A percentile compares a stretch with the other conserved stretches of the same genome.
These are phyloP conservation scores for Phasia obesa DNA, from an alignment of 2,888 invertebrate genomes.

Conservation along the genomic window DNA sequence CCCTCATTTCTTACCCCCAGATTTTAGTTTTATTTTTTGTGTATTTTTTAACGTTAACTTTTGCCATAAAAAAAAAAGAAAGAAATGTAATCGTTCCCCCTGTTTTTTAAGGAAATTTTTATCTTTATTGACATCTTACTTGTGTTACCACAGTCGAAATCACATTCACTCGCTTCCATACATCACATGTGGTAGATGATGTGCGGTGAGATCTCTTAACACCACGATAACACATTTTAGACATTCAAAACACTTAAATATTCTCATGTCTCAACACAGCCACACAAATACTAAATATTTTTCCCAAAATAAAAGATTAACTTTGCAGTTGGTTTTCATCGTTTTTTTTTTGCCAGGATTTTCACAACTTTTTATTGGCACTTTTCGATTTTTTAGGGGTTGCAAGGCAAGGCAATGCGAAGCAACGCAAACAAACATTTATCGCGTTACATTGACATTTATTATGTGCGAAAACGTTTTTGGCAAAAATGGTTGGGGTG, in stretches of 20 bases:
- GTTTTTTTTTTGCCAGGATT: constrained; percentile 34
- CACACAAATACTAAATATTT: constrained; percentile 29
- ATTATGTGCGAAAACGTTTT: constrained; percentile 70
- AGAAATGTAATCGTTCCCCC: constrained; percentile 8
- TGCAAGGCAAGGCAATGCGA: constrained; percentile 20
- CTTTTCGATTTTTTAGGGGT: constrained; percentile 51
- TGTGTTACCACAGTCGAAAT: constrained; percentile 57
- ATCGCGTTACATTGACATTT: constrained; percentile 65
- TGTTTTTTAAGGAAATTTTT: constrained; percentile 50
- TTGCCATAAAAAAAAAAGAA: constrained; percentile 22
- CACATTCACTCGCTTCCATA: constrained; percentile 32
- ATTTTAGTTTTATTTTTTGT: background rate
- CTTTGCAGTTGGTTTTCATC: constrained; percentile 33
- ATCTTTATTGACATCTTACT: constrained; percentile 71
- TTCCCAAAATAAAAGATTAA: constrained; percentile 31
- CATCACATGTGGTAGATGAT: constrained; percentile 46
- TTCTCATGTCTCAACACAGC: background rate
- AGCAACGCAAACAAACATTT: constrained; percentile 37
- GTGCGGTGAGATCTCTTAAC: constrained; percentile 41
- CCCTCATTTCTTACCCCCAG: constrained; percentile 25
- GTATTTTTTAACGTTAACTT: constrained; percentile 19
- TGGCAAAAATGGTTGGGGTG: constrained; percentile 37
- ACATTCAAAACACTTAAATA: constrained; percentile 26
- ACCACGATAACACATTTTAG: constrained; percentile 58
- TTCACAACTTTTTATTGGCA: constrained; percentile 50